These are phyloP conservation scores for Oryzias melastigma DNA, from an alignment of 2,113 vertebrate genomes.

Conservation along the genomic window DNA sequence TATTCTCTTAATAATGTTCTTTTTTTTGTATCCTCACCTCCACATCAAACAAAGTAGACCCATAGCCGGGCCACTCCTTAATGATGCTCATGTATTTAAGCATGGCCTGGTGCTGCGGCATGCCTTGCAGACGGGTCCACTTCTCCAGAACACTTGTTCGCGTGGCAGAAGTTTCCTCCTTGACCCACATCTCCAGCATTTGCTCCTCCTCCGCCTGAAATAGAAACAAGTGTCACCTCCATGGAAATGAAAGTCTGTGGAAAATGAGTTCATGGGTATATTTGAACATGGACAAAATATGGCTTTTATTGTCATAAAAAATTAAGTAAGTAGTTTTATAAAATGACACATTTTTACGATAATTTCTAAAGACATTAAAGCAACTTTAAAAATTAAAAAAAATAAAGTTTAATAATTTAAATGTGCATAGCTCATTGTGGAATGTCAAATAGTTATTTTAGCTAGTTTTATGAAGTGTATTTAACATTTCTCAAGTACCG, in stretches of 20 bases:
- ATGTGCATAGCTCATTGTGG: no score
- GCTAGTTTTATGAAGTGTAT: no score
- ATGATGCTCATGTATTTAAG: constrained; percentile 90
- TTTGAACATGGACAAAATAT: no score
- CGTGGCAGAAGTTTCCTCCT: constrained; percentile 91
- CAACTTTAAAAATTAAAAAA: no score
- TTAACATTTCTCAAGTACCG: no score
- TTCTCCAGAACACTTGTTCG: constrained; percentile 87
- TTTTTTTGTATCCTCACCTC: constrained; percentile 76
- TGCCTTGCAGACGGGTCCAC: constrained; percentile 87
- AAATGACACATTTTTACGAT: no score
- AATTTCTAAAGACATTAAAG: no score
- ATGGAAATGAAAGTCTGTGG: background rate
- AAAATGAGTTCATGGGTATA: background rate
- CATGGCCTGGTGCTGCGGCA: constrained; percentile 92
- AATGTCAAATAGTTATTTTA: no score
- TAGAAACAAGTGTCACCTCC: background rate
- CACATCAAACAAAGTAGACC: constrained; percentile 91
- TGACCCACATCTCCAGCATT: constrained; percentile 95
- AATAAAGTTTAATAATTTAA: no score
- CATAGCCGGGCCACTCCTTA: constrained; percentile 92
- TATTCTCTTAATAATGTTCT: background rate
- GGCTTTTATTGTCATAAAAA: no score
- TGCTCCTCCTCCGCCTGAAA: constrained; percentile 87
- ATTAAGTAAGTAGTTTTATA: no score